These are phyloP conservation scores for Labeo rohita DNA, from an alignment of 2,113 vertebrate genomes.

Conservation along the genomic window DNA sequence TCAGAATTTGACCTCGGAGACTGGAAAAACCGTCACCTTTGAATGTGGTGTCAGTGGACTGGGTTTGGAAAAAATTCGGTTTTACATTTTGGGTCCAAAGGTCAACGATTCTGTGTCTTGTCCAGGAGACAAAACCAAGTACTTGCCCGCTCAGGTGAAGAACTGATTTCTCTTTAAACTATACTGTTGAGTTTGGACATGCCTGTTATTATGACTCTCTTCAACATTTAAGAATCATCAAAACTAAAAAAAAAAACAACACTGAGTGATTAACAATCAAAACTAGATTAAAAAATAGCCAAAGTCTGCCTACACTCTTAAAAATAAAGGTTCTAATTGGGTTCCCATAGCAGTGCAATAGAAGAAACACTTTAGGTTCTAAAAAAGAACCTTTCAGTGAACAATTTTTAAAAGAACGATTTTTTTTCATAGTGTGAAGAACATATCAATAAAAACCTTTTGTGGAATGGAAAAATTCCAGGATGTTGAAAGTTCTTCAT, in stretches of 20 bases:
- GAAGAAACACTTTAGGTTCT: too few relatives aligned
- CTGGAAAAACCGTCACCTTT: conserved; percentile 67
- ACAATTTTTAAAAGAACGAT: too few relatives aligned
- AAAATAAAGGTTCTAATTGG: too few relatives aligned
- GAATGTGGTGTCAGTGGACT: conserved; percentile 60
- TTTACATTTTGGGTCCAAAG: conserved; percentile 58
- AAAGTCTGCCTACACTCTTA: not conserved
- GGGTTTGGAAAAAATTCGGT: conserved; percentile 21
- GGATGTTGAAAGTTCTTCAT: too few relatives aligned
- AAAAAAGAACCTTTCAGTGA: too few relatives aligned
- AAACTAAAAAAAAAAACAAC: not conserved
- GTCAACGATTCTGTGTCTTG: conserved; percentile 66
- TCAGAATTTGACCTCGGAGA: conserved; percentile 50
- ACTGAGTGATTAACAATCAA: not conserved
- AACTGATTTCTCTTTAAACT: not conserved
- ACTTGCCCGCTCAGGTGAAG: conserved; percentile 15
- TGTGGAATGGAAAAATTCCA: too few relatives aligned
- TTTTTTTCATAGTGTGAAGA: too few relatives aligned
- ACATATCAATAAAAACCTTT: too few relatives aligned
- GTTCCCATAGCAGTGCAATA: too few relatives aligned
- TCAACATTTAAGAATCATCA: not conserved
- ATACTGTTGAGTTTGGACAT: not conserved
- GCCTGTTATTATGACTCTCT: not conserved
- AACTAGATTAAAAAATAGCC: not conserved
- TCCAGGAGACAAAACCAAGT: conserved; percentile 47